Percentiles rank a stretch among this genome's conserved stretches.
phyloP scores from a whole-genome alignment of 1,140 invertebrate genomes.

The Caenorhabditis elegans region WBcel235 BX284602.5:7569501-7570000 shows the following conservation, averaged over 20 bases:
- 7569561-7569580: too few relatives aligned
- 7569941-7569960: not conserved
- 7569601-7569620: too few relatives aligned
- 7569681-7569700: slow-evolving; percentile 7
- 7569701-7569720: slow-evolving; percentile 17
- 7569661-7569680: not conserved
- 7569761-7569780: slow-evolving; percentile 16
- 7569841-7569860: slow-evolving; percentile 6
- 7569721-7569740: slow-evolving; percentile 20
- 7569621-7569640: too few relatives aligned
- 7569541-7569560: too few relatives aligned
- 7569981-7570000: not conserved
- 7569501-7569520: too few relatives aligned
- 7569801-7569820: slow-evolving; percentile 9
- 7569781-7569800: not conserved
- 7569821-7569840: not conserved
- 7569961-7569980: not conserved
- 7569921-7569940: not conserved
- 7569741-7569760: slow-evolving; percentile 21
- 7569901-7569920: not conserved
- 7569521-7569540: too few relatives aligned
- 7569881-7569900: not conserved
- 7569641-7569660: too few relatives aligned
- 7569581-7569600: too few relatives aligned
- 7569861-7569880: not conserved